These are phyloP conservation scores for Sylvia borin DNA, from an alignment of 2,797 vertebrate genomes.

Conservation along the genomic window DNA sequence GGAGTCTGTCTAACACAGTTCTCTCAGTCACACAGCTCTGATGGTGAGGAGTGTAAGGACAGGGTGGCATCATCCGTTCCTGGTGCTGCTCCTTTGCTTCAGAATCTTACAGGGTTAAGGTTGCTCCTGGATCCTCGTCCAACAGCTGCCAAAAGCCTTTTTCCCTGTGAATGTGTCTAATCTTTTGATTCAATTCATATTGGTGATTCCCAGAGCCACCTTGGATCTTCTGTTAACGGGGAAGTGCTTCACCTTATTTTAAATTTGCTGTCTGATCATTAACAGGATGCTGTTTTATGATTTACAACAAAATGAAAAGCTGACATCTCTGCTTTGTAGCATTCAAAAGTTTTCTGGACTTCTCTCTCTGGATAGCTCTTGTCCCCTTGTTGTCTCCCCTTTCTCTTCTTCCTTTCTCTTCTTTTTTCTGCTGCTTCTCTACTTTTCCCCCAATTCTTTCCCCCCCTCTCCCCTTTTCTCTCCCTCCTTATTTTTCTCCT, in stretches of 20 bases:
- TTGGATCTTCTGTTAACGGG: not conserved
- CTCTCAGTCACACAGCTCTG: not conserved
- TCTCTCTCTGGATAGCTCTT: not conserved
- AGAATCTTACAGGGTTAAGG: not conserved
- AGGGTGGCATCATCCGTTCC: fast-evolving
- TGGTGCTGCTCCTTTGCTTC: not conserved
- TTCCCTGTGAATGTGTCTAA: not conserved
- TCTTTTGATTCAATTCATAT: not conserved
- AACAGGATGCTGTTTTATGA: not conserved
- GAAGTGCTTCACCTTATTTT: not conserved
- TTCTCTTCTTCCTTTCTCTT: not conserved
- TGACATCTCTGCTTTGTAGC: not conserved
- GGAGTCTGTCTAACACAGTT: not conserved
- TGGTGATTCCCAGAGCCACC: not conserved
- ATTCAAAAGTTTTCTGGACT: not conserved
- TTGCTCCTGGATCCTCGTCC: not conserved
- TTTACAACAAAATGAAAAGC: not conserved
- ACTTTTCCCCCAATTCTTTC: not conserved
- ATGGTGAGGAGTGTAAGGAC: not conserved
- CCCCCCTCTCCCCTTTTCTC: not conserved
- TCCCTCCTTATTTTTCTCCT: not conserved
- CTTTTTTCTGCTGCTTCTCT: not conserved
- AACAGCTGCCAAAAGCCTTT: not conserved
- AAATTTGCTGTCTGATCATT: not conserved
- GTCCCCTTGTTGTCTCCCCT: not conserved